Conservation (phyloP, 2,797 vertebrate species). For the Centroberyx gerrardi region DNA sequence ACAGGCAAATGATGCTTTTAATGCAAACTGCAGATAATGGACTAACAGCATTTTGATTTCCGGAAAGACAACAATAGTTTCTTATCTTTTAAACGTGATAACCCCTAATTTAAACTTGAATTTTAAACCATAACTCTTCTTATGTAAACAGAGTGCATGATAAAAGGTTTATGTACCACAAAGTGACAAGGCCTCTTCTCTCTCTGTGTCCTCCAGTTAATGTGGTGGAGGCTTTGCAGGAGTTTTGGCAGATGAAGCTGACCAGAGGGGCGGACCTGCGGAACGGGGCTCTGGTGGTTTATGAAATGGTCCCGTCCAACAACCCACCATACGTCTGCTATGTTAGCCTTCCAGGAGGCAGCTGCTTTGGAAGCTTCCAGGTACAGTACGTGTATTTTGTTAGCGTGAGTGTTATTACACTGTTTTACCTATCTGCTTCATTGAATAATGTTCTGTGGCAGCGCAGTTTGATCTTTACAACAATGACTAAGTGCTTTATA, state of each 20-base stretch:
- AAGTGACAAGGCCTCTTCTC: conserved; percentile 6
- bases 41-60: neutral
- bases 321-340: conserved; percentile 97
- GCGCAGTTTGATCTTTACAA: no score
- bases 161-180: neutral
- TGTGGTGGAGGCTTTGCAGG: conserved; percentile 97
- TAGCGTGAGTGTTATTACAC: conserved; percentile 3
- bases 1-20: neutral
- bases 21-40: conserved; percentile 5
- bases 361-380: conserved; percentile 99
- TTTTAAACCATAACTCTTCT: neutral
- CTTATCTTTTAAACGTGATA: neutral
- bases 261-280: conserved; percentile 94
- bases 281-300: conserved; percentile 96
- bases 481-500: no score
- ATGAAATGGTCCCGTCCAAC: conserved; percentile 97
- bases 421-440: neutral
- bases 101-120: neutral
- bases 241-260: conserved; percentile 99
- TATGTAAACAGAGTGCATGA: neutral
- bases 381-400: conserved; percentile 72
- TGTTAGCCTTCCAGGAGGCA: conserved; percentile 96
- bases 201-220: conserved; percentile 88
- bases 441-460: neutral
- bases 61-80: neutral